Evolutionary conservation across 2,888 invertebrate species (phyloP), one percentile per base, ranked within the genome.

Genomic region (Graphium colonna): DNA sequence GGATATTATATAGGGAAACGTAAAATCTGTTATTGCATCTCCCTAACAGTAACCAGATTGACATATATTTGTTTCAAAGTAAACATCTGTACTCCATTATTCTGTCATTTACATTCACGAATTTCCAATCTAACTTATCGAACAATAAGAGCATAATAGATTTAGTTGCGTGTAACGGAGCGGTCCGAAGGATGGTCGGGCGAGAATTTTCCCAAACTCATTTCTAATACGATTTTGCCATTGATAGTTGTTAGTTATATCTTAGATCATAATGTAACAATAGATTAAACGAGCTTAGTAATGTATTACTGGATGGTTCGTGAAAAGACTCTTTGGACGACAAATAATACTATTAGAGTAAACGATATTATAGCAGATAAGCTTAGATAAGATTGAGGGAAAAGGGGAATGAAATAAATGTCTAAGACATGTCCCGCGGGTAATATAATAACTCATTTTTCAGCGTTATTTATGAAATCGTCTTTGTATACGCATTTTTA

Each of bases 361-460:
- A 53, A 49, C 48, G 49, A 43, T 49, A 40, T 53, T 53, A 53
- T 49, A 16, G 44, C 18, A 49, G 44, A 53, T 53, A 53, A 49
- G 53, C 44, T 44, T 10, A 18, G 33, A n/a, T n/a, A n/a, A n/a
- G 21, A 44, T 53, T 9, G 36, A 53, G 17, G 33, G 21, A 43
- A 43, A 52, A 52, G 46, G 21, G 38, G 42, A 47, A 38, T 31
- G 8, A 48, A 47, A 51, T 33, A 48, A 43, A 52, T 47, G 17
- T 38, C 33, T 36, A 18, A 48, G 42, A 43, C 36, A 38, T 52
- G 13, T 9, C 28, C 15, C 46, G n/a, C 33, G 18, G 28, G 40
- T 52, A 46, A 51, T 43, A 16, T 31, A 7, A 5, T 45, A 51
- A 51, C 28, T 31, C 8, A 31, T 31, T 16, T 41, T 41, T 3